Conservation (phyloP, 1,140 invertebrate genomes). For the Leptinotarsa undecemlineata region DNA sequence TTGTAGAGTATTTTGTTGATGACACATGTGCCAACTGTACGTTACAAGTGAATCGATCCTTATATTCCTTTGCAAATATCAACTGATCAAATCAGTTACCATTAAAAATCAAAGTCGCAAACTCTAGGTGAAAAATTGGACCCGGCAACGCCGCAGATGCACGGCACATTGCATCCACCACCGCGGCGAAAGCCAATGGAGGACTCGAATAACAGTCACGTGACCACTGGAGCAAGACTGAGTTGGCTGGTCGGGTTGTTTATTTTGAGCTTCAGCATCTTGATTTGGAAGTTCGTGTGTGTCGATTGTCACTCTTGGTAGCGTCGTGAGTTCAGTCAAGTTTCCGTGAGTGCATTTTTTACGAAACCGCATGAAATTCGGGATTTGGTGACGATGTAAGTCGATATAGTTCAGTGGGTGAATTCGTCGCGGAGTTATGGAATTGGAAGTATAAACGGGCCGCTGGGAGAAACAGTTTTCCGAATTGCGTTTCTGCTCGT, state of each 20-base stretch:
- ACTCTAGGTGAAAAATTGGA: too few species aligned
- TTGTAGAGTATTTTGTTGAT: too few species aligned
- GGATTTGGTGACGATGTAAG: neutral
- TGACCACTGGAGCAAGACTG: conserved; percentile 32
- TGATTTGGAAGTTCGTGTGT: conserved; percentile 26
- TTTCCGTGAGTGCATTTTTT: neutral
- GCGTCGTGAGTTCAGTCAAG: conserved; percentile 14
- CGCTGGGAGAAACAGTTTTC: conserved; percentile 43
- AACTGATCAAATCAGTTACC: too few species aligned
- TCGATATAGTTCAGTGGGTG: conserved; percentile 21
- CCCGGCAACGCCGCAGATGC: conserved; percentile 20
- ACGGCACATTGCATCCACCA: conserved; percentile 18
- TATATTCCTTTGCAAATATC: too few species aligned
- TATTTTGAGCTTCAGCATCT: conserved; percentile 45
- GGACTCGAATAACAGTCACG: conserved; percentile 23
- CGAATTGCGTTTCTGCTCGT: conserved; percentile 31
- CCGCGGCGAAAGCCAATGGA: conserved; percentile 24
- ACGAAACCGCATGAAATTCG: neutral
- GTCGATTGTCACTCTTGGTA: conserved; percentile 20
- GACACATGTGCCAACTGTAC: too few species aligned
- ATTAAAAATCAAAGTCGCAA: too few species aligned
- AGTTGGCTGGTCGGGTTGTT: conserved; percentile 37
- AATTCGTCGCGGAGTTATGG: neutral
- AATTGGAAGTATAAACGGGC: conserved; percentile 18
- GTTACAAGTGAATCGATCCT: too few species aligned